Percentiles rank a stretch among this genome's conserved stretches.
Evolutionary conservation across 2,797 vertebrate genomes (phyloP).

Genomic region (Mormyrops boulengeri): DNA sequence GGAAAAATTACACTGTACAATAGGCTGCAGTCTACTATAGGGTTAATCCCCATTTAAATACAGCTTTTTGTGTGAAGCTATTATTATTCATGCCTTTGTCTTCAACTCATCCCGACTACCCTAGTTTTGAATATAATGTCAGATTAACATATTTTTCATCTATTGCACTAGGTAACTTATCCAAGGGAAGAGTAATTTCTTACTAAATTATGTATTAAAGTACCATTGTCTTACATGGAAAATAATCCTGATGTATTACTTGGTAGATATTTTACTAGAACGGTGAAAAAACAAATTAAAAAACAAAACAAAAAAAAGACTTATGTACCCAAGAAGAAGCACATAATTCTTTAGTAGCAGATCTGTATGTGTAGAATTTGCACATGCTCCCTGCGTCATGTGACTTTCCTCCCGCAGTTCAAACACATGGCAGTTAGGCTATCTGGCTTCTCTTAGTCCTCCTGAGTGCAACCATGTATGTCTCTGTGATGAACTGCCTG

Average conservation of each 20-base stretch:
- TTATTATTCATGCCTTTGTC: neutral
- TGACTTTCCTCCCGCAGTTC: neutral
- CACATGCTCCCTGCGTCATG: neutral
- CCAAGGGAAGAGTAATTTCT: neutral
- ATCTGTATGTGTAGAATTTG: neutral
- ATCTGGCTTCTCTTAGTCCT: neutral
- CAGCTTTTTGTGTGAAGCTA: neutral
- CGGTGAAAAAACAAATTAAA: neutral
- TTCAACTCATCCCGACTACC: neutral
- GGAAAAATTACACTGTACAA: neutral
- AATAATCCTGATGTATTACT: neutral
- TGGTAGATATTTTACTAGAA: neutral
- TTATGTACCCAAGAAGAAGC: neutral
- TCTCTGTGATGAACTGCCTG: neutral
- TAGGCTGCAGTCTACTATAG: neutral
- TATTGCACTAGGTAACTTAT: neutral
- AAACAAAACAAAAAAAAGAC: neutral
- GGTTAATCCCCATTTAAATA: neutral
- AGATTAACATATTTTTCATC: slow-evolving; percentile 1
- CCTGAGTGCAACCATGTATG: neutral
- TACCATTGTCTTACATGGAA: neutral
- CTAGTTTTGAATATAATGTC: neutral
- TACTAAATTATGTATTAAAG: neutral
- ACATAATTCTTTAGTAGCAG: neutral
- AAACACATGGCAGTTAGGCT: neutral